These are phyloP conservation scores for Archivesica marissinica DNA, from an alignment of 1,140 invertebrate genomes.

Conservation along the genomic window DNA sequence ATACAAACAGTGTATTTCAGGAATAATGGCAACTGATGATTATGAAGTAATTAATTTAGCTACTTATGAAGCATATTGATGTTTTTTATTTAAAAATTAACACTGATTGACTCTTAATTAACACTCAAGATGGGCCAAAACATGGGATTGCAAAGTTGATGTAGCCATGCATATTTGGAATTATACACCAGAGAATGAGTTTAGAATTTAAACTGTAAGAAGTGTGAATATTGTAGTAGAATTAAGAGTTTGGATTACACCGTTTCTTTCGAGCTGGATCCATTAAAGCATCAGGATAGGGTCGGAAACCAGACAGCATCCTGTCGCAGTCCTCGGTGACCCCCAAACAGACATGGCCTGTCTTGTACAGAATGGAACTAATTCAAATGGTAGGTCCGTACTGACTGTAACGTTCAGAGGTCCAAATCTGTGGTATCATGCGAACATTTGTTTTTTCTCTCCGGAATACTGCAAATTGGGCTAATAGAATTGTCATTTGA, in stretches of 20 bases:
- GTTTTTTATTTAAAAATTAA: too few species aligned
- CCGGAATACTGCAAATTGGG: too few species aligned
- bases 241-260: neutral
- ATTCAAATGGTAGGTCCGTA: constrained; percentile 7
- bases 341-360: constrained; percentile 47
- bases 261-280: constrained; percentile 12
- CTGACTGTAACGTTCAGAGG: too few species aligned
- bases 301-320: constrained; percentile 1
- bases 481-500: too few species aligned
- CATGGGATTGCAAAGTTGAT: neutral
- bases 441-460: too few species aligned
- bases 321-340: constrained; percentile 17
- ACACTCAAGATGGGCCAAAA: neutral
- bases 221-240: neutral
- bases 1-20: too few species aligned
- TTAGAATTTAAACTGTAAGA: neutral
- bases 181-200: neutral
- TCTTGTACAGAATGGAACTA: constrained; percentile 46
- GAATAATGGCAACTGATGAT: too few species aligned
- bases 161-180: neutral
- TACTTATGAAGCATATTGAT: too few species aligned
- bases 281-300: neutral
- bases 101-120: too few species aligned
- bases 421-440: too few species aligned
- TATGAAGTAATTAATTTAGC: too few species aligned